A percentile compares a stretch with the other conserved stretches of the same genome.
These are phyloP conservation scores for Falco peregrinus DNA, from an alignment of 2,797 vertebrate species.

Conservation along the genomic window DNA sequence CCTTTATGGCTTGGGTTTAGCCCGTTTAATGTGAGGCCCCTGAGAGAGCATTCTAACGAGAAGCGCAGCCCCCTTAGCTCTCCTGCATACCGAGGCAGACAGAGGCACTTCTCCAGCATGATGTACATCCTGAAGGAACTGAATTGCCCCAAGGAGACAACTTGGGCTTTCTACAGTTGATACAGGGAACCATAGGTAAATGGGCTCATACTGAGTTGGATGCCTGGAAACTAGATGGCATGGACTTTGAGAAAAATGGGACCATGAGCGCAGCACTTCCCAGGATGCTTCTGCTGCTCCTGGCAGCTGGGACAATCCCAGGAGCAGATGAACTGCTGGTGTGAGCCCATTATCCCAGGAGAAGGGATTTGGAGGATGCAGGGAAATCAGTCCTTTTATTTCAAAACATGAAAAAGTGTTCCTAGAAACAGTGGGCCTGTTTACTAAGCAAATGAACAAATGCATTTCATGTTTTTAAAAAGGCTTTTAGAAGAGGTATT, in stretches of 20 bases:
- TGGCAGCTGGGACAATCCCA: not conserved
- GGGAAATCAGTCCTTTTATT: not conserved
- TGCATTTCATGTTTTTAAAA: not conserved
- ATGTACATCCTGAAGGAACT: not conserved
- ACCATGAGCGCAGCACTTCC: not conserved
- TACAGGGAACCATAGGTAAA: not conserved
- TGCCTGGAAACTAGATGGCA: not conserved
- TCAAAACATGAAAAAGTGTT: not conserved
- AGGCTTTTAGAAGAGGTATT: not conserved
- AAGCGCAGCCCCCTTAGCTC: not conserved
- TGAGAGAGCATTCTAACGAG: not conserved
- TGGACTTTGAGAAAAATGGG: not conserved
- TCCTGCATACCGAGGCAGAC: fast-evolving
- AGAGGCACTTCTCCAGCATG: fast-evolving
- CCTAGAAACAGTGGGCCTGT: not conserved
- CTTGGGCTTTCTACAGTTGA: fast-evolving
- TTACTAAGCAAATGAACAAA: not conserved
- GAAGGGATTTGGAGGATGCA: not conserved
- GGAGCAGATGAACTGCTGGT: not conserved
- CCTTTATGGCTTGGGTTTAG: not conserved
- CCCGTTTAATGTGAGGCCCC: not conserved
- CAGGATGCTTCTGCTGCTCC: not conserved
- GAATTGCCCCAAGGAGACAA: not conserved
- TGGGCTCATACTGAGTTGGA: not conserved
- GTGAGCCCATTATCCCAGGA: not conserved